Conservation (phyloP, 2,797 vertebrate species). For the Tapera naevia region DNA sequence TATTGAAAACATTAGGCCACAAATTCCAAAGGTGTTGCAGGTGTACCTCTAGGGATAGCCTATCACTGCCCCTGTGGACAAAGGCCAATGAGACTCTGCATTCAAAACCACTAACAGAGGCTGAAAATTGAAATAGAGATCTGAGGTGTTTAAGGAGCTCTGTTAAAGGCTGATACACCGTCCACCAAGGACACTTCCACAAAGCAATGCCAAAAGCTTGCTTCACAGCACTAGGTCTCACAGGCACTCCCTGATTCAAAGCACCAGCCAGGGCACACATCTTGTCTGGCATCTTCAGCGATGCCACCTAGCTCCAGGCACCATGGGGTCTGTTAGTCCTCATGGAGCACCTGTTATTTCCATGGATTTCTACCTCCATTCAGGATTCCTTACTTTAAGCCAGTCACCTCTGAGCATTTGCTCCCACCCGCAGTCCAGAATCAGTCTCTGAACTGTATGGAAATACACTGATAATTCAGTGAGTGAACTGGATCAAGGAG, state of each 20-base stretch:
- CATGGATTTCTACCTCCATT: fast-evolving
- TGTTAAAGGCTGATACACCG: neutral
- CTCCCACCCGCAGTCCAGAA: neutral
- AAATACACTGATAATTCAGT: neutral
- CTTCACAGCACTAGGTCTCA: neutral
- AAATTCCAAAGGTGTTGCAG: neutral
- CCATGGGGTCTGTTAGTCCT: neutral
- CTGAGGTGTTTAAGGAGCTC: neutral
- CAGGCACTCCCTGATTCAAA: neutral
- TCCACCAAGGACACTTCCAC: neutral
- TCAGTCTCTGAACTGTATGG: neutral
- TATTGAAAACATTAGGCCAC: neutral
- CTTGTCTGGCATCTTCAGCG: neutral
- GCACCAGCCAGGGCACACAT: neutral
- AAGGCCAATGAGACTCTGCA: neutral
- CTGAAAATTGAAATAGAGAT: neutral
- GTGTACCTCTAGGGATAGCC: neutral
- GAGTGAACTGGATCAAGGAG: neutral
- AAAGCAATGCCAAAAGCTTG: neutral
- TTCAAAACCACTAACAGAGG: neutral
- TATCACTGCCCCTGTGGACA: neutral
- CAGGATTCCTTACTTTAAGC: neutral
- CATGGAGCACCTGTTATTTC: neutral
- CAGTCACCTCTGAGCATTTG: neutral
- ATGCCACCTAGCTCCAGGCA: fast-evolving